Evolutionary conservation across 2,888 invertebrate genomes (phyloP).

Genomic region (Sturmia bella): DNA sequence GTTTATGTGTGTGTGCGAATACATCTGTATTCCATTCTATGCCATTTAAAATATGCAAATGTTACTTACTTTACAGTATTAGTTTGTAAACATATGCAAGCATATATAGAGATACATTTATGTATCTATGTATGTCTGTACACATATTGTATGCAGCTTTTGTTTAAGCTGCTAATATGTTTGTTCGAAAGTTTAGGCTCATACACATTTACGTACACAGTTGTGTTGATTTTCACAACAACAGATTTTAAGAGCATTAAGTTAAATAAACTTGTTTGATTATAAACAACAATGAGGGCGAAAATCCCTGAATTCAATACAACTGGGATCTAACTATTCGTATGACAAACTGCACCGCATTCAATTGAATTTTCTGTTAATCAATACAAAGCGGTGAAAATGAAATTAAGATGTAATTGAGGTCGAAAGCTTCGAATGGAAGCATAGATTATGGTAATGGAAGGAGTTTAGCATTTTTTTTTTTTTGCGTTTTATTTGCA

Average conservation of each 20-base stretch:
- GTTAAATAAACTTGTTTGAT: constrained; percentile 44
- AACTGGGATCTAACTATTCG: not conserved
- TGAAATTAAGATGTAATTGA: constrained; percentile 5
- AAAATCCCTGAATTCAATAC: constrained; percentile 38
- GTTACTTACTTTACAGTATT: not conserved
- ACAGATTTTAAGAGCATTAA: constrained; percentile 58
- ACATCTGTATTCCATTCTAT: constrained; percentile 31
- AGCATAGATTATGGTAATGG: not conserved
- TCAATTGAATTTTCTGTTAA: constrained; percentile 1
- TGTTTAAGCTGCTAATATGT: not conserved
- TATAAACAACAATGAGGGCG: constrained; percentile 57
- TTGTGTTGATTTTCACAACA: constrained; percentile 29
- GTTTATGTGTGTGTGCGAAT: not conserved
- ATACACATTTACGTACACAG: not conserved
- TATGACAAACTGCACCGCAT: constrained; percentile 7
- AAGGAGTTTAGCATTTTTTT: no score
- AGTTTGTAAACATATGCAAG: constrained; percentile 4
- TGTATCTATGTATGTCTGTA: not conserved
- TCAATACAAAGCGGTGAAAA: not conserved
- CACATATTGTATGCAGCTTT: not conserved
- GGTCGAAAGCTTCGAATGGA: not conserved
- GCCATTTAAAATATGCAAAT: constrained; percentile 10
- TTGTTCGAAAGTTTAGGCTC: constrained; percentile 12
- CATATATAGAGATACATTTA: not conserved
- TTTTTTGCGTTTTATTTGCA: no score